These are phyloP conservation scores for Ispidina picta DNA, from an alignment of 2,797 vertebrate genomes.

Conservation along the genomic window DNA sequence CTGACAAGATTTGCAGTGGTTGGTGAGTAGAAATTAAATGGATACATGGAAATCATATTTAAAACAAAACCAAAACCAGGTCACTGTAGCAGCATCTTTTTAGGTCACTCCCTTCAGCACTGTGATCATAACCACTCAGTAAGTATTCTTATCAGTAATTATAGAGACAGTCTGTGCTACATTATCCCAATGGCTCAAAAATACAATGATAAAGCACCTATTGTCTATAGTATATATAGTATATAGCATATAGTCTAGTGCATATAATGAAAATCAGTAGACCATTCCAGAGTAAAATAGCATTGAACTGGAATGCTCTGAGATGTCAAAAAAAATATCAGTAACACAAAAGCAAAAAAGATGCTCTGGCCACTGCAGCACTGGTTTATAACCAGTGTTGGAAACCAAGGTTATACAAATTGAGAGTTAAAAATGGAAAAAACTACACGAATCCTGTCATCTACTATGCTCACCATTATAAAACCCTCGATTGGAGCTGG, in stretches of 20 bases:
- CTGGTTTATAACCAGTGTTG: background rate
- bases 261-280: background rate
- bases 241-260: no score
- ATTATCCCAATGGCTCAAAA: background rate
- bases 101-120: background rate
- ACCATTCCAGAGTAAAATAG: background rate
- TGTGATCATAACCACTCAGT: background rate
- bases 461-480: background rate
- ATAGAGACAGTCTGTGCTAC: background rate
- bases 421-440: background rate
- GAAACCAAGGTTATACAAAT: background rate
- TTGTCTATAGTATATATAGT: no score
- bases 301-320: background rate
- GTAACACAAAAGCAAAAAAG: background rate
- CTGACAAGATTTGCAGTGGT: background rate
- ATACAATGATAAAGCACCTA: background rate
- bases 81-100: background rate
- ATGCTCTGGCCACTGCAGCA: background rate
- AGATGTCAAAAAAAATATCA: background rate
- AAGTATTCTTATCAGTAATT: background rate
- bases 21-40: background rate
- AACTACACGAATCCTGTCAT: background rate
- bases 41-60: background rate
- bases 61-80: no score
- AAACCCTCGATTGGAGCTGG: background rate